A percentile compares a stretch with the other conserved stretches of the same genome.
These are phyloP conservation scores for Helleia helle DNA, from an alignment of 2,888 invertebrate species.

Conservation along the genomic window DNA sequence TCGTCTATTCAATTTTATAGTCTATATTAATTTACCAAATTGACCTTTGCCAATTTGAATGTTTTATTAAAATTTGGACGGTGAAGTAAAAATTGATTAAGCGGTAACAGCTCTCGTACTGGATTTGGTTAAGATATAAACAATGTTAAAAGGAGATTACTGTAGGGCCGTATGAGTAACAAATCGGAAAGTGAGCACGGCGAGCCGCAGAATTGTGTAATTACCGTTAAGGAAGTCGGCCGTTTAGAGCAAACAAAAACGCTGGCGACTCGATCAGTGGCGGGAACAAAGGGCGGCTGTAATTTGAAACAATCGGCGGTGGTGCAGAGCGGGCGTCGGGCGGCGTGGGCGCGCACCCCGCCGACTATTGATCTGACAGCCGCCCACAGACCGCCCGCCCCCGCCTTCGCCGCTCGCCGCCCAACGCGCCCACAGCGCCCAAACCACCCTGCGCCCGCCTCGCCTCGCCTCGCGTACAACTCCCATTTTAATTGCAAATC, in stretches of 20 bases:
- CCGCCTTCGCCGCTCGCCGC: slow-evolving; percentile 23
- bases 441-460: slow-evolving; percentile 27
- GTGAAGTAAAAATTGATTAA: too few species aligned
- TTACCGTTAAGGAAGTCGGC: slow-evolving; percentile 68
- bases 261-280: slow-evolving; percentile 64
- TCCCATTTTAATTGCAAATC: slow-evolving; percentile 74
- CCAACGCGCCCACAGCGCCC: slow-evolving; percentile 30
- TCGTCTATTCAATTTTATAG: neutral
- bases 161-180: slow-evolving; percentile 25
- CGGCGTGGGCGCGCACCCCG: slow-evolving; percentile 64
- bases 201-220: slow-evolving; percentile 62
- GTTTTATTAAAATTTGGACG: too few species aligned
- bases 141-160: neutral
- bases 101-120: too few species aligned
- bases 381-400: slow-evolving; percentile 31
- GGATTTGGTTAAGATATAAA: neutral
- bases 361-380: slow-evolving; percentile 69
- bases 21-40: too few species aligned
- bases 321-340: slow-evolving; percentile 58
- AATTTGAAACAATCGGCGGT: slow-evolving; percentile 73
- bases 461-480: slow-evolving; percentile 42
- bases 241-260: slow-evolving; percentile 68
- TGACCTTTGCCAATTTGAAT: too few species aligned
- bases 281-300: slow-evolving; percentile 68
- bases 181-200: slow-evolving; percentile 48